Percentiles rank a stretch among this genome's conserved stretches.
These are phyloP conservation scores for Actinia tenebrosa DNA, from an alignment of 64 coral and sea anemone species.

Conservation along the genomic window DNA sequence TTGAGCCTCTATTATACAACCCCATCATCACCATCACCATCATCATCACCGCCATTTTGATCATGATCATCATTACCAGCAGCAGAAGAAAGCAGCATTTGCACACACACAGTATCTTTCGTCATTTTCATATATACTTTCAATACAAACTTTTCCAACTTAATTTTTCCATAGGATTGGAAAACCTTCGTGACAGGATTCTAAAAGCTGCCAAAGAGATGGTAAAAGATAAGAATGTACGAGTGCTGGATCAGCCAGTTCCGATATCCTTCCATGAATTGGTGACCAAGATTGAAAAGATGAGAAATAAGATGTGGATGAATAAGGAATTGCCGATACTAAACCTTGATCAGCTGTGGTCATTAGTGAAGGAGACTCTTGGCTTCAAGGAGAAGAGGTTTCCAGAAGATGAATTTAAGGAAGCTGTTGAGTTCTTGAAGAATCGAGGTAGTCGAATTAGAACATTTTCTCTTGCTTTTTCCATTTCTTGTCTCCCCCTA, in stretches of 20 bases:
- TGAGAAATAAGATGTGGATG: slow-evolving; percentile 25
- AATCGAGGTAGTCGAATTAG: slow-evolving; percentile 41
- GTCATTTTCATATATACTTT: no score
- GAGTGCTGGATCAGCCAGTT: slow-evolving; percentile 41
- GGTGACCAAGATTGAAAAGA: slow-evolving; percentile 34
- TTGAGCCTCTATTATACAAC: no score
- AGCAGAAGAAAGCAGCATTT: no score
- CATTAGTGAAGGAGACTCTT: slow-evolving; percentile 8
- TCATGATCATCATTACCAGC: no score
- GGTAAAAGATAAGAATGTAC: slow-evolving; percentile 13
- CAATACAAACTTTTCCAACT: no score
- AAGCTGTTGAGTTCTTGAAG: slow-evolving; percentile 54
- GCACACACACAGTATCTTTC: no score
- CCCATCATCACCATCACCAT: no score
- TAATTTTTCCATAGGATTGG: slow-evolving; percentile 7
- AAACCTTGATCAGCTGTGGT: slow-evolving; percentile 23
- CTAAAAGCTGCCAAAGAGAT: slow-evolving; percentile 23
- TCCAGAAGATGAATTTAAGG: slow-evolving; percentile 36
- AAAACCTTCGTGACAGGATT: slow-evolving; percentile 34
- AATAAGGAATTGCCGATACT: slow-evolving; percentile 43
- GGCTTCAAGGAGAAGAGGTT: neutral
- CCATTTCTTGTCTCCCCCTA: neutral
- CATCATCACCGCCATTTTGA: no score
- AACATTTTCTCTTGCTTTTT: neutral
- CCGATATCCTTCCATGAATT: slow-evolving; percentile 43